Conservation (phyloP, 2,888 invertebrate genomes). For the Mactromeris polynyma region DNA sequence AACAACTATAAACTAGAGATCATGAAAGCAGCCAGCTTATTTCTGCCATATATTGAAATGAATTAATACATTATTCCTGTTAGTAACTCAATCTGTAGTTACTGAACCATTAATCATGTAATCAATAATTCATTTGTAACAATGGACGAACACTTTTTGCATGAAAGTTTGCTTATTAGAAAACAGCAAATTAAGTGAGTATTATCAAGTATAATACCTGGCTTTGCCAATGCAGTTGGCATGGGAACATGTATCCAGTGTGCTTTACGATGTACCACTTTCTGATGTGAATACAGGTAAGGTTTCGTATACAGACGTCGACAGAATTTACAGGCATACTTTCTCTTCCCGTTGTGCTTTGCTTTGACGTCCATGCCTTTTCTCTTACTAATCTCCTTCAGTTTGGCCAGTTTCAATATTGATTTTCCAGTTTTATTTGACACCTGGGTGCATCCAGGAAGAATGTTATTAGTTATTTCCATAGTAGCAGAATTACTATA, state of each 20-base stretch:
- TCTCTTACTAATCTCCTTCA: neutral
- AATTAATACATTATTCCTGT: too few species aligned
- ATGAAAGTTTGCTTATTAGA: neutral
- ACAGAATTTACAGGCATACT: conserved; percentile 51
- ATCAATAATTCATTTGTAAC: neutral
- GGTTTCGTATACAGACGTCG: conserved; percentile 48
- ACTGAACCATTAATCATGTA: neutral
- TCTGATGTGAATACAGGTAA: conserved; percentile 54
- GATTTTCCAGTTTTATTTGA: neutral
- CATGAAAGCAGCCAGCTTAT: neutral
- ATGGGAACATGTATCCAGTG: conserved; percentile 30
- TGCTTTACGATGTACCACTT: conserved; percentile 28
- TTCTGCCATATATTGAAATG: neutral
- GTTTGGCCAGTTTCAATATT: neutral
- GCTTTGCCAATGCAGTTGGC: neutral
- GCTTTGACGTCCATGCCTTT: neutral
- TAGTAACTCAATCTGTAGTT: neutral
- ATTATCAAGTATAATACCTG: conserved; percentile 34
- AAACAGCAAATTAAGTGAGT: neutral
- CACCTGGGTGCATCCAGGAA: neutral
- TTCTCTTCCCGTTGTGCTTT: conserved; percentile 29
- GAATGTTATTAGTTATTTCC: neutral
- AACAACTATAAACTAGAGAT: too few species aligned
- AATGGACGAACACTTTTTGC: too few species aligned
- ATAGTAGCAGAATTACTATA: neutral